phyloP scores from a whole-genome alignment of 2,888 invertebrate species.

The Aphidius colemani region DNA sequence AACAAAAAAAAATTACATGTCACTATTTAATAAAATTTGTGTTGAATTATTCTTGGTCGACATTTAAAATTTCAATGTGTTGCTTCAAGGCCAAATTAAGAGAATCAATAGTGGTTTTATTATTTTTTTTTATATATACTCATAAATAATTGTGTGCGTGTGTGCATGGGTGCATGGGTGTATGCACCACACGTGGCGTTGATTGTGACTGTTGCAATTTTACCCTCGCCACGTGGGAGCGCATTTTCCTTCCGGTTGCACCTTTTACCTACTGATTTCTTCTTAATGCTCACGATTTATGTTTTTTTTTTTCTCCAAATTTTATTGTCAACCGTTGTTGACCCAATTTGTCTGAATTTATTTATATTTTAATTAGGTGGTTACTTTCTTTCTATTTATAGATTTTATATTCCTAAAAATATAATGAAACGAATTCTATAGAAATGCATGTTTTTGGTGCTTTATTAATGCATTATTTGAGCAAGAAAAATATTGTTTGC shows the following conservation, averaged over 20 bases:
- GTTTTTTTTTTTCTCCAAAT: neutral
- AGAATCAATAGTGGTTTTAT: slow-evolving; percentile 39
- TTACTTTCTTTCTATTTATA: neutral
- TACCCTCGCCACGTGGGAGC: slow-evolving; percentile 34
- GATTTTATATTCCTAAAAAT: slow-evolving; percentile 5
- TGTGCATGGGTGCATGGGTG: slow-evolving; percentile 24
- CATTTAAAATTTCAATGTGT: slow-evolving; percentile 28
- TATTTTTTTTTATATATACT: too few species aligned
- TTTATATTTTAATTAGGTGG: too few species aligned
- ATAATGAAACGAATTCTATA: neutral
- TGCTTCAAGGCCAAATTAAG: slow-evolving; percentile 44
- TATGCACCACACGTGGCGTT: slow-evolving; percentile 28
- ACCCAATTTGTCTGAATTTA: neutral
- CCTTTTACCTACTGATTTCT: slow-evolving; percentile 6
- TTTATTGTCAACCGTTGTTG: slow-evolving; percentile 19
- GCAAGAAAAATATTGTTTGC: too few species aligned
- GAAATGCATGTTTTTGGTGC: too few species aligned
- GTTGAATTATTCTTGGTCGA: slow-evolving; percentile 34
- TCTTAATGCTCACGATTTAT: neutral
- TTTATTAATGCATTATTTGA: too few species aligned
- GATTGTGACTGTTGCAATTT: slow-evolving; percentile 40
- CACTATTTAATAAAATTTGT: slow-evolving; percentile 54
- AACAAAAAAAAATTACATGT: slow-evolving; percentile 53
- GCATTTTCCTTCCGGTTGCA: slow-evolving; percentile 23
- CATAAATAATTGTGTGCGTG: slow-evolving; percentile 35